A percentile compares a stretch with the other conserved stretches of the same genome.
Evolutionary conservation across 2,888 invertebrate species (phyloP).

Genomic region (Platycheirus albimanus): DNA sequence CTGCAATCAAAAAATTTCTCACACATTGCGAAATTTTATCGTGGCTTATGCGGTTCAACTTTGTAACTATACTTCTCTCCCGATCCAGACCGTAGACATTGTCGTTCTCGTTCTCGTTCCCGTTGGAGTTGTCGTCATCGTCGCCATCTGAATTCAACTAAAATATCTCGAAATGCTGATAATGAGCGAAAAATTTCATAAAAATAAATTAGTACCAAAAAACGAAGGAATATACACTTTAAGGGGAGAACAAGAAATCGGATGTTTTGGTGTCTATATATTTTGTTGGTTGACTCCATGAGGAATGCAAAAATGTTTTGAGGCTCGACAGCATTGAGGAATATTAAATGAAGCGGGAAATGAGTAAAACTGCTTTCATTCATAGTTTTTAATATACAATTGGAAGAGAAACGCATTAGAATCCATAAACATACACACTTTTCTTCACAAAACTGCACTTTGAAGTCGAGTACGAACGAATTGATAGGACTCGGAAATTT

Average conservation of each 20-base stretch:
- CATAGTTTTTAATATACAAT: conserved; percentile 35
- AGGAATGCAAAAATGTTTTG: conserved; percentile 46
- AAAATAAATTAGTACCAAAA: conserved; percentile 18
- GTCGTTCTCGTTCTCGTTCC: no score
- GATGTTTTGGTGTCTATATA: not conserved
- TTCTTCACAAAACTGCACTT: conserved; percentile 3
- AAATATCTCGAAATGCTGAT: conserved; percentile 59
- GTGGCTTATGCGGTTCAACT: conserved; percentile 34
- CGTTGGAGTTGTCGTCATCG: no score
- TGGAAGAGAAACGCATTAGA: not conserved
- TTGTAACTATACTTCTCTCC: no score
- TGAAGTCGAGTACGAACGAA: conserved; percentile 12
- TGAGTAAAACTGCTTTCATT: conserved; percentile 54
- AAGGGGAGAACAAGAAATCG: conserved; percentile 1
- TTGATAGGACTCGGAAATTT: conserved; percentile 46
- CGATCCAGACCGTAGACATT: not conserved
- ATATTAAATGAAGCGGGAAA: conserved; percentile 53
- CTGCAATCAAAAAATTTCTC: conserved; percentile 57
- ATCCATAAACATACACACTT: no score
- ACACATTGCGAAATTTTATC: conserved; percentile 64
- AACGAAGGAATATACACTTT: conserved; percentile 1
- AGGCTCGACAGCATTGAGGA: conserved; percentile 13
- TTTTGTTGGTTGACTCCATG: not conserved
- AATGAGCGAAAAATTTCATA: conserved; percentile 33
- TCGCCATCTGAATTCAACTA: conserved; percentile 14